Evolutionary conservation across 2,888 invertebrate genomes (phyloP).

Genomic region (Drosophila histrio): DNA sequence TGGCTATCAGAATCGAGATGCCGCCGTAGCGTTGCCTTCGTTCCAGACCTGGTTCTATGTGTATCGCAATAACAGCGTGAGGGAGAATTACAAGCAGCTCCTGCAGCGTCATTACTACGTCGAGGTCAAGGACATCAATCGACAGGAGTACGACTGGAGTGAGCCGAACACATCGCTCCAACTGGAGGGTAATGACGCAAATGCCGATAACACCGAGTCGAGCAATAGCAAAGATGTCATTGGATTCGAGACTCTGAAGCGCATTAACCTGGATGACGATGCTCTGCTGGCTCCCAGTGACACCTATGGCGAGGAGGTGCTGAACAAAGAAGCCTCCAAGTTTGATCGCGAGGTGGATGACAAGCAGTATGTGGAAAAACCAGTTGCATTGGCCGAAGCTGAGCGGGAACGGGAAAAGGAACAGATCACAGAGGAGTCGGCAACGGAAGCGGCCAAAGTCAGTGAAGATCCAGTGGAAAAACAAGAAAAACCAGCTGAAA

Average conservation of each 20-base stretch:
- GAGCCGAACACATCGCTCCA: slow-evolving; percentile 72
- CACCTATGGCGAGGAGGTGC: slow-evolving; percentile 69
- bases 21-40: slow-evolving; percentile 84
- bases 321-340: slow-evolving; percentile 82
- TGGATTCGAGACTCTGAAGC: slow-evolving; percentile 84
- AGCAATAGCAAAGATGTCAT: slow-evolving; percentile 83
- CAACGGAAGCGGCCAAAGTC: slow-evolving; percentile 59
- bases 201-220: slow-evolving; percentile 43
- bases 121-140: slow-evolving; percentile 85
- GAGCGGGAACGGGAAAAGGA: slow-evolving; percentile 53
- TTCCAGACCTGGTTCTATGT: slow-evolving; percentile 89
- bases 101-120: slow-evolving; percentile 87
- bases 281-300: slow-evolving; percentile 51
- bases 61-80: slow-evolving; percentile 87
- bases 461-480: slow-evolving; percentile 59
- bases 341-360: slow-evolving; percentile 84
- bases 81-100: slow-evolving; percentile 86
- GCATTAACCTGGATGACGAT: slow-evolving; percentile 75
- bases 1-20: slow-evolving; percentile 72
- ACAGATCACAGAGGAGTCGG: slow-evolving; percentile 2
- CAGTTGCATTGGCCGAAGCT: slow-evolving; percentile 82
- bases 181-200: slow-evolving; percentile 33
- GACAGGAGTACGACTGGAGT: slow-evolving; percentile 77
- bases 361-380: slow-evolving; percentile 84
- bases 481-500: slow-evolving; percentile 67